Conservation (phyloP, 1,140 invertebrate genomes). For the Drosophila watanabei region DNA sequence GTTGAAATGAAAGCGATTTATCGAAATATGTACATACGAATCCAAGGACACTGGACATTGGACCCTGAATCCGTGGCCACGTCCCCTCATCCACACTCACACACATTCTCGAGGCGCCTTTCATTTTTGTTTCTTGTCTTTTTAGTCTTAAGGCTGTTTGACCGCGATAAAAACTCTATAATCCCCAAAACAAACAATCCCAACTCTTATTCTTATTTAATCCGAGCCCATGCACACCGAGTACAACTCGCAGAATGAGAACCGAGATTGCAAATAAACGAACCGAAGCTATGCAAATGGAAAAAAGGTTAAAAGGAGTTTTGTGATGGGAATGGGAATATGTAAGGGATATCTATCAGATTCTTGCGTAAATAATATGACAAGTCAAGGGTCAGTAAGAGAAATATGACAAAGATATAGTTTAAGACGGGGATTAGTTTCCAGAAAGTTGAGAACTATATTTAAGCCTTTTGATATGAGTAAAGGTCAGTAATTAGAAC, state of each 20-base stretch:
- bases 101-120: conserved; percentile 64
- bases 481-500: not conserved
- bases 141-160: conserved; percentile 80
- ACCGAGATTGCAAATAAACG: conserved; percentile 54
- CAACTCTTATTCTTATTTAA: conserved; percentile 57
- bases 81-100: conserved; percentile 66
- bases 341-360: not conserved
- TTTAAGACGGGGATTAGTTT: not conserved
- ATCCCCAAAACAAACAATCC: conserved; percentile 31
- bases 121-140: conserved; percentile 79
- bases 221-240: conserved; percentile 38
- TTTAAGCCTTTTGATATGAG: not conserved
- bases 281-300: conserved; percentile 50
- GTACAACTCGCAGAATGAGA: conserved; percentile 45
- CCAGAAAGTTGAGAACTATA: not conserved
- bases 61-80: not conserved
- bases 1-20: conserved; percentile 74
- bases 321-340: not conserved
- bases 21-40: conserved; percentile 69
- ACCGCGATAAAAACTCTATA: conserved; percentile 73
- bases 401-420: not conserved
- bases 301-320: not conserved
- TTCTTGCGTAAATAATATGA: not conserved
- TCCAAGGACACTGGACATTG: conserved; percentile 23
- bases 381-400: rapidly evolving